Conservation (phyloP, 2,888 invertebrate genomes). For the Drosophila diplacantha region DNA sequence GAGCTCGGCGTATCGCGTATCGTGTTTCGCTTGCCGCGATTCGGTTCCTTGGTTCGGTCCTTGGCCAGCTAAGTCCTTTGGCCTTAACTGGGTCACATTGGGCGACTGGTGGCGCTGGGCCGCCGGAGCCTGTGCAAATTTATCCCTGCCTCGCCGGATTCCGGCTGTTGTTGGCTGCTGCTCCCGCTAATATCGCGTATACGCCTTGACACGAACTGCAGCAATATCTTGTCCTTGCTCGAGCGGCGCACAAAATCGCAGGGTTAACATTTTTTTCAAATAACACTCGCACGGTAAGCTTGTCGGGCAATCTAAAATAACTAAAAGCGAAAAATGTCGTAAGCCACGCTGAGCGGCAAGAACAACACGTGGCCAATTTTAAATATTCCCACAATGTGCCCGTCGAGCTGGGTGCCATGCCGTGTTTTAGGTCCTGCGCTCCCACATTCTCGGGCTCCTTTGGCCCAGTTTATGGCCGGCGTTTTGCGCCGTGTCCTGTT, state of each 20-base stretch:
- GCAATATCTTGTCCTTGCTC: conserved; percentile 26
- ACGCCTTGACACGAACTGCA: conserved; percentile 30
- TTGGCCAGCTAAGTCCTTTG: conserved; percentile 45
- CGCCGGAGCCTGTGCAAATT: conserved; percentile 34
- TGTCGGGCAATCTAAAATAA: conserved; percentile 35
- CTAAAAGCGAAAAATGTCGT: conserved; percentile 29
- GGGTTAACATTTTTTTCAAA: conserved; percentile 47
- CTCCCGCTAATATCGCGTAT: conserved; percentile 39
- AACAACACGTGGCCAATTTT: conserved; percentile 50
- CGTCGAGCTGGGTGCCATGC: conserved; percentile 24
- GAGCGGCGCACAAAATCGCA: conserved; percentile 42
- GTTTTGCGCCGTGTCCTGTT: conserved; percentile 54
- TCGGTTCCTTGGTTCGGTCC: conserved; percentile 34
- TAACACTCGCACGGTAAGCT: conserved; percentile 39
- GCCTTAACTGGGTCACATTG: conserved; percentile 66
- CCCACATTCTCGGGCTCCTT: conserved; percentile 7
- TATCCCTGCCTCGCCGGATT: conserved; percentile 32
- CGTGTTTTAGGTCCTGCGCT: background rate
- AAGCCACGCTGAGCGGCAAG: conserved; percentile 20
- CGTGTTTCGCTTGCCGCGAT: conserved; percentile 13
- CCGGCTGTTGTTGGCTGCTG: conserved; percentile 22
- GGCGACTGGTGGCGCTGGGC: conserved; percentile 36
- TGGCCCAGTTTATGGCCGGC: conserved; percentile 51
- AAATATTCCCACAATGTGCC: conserved; percentile 58
- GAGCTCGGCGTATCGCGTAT: conserved; percentile 12